Conservation (phyloP, 2,113 vertebrate genomes). For the Halichoerus grypus region DNA sequence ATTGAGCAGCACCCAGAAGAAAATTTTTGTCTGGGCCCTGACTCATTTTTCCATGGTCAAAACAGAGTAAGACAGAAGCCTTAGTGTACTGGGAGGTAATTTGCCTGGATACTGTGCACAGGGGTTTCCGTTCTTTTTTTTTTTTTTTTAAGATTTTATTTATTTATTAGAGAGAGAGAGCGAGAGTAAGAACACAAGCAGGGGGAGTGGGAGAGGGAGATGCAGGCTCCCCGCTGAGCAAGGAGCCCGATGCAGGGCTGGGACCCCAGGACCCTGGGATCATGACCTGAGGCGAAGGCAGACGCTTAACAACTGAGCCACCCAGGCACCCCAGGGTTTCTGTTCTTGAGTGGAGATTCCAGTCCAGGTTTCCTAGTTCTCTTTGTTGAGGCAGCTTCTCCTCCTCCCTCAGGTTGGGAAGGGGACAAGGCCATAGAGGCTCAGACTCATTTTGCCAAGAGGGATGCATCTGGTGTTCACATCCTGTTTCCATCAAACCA, state of each 20-base stretch:
- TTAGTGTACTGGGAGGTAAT: neutral
- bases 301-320: too few relatives aligned
- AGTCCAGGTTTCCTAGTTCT: neutral
- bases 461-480: neutral
- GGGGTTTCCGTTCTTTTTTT: neutral
- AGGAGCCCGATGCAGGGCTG: too few relatives aligned
- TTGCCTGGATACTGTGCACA: neutral
- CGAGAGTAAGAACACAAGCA: too few relatives aligned
- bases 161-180: too few relatives aligned
- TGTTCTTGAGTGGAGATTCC: neutral
- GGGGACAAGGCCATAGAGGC: neutral
- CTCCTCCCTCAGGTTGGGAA: neutral
- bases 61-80: neutral
- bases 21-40: constrained; percentile 33
- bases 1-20: constrained; percentile 44
- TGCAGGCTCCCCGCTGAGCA: too few relatives aligned
- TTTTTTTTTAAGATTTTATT: too few relatives aligned
- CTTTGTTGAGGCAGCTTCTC: neutral
- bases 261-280: too few relatives aligned
- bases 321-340: neutral
- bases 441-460: neutral
- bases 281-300: too few relatives aligned
- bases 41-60: constrained; percentile 40
- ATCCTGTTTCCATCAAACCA: constrained; percentile 6
- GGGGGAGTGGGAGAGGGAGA: too few relatives aligned